Evolutionary conservation across 2,888 invertebrate species (phyloP).

Genomic region (Hydropsyche betteni): DNA sequence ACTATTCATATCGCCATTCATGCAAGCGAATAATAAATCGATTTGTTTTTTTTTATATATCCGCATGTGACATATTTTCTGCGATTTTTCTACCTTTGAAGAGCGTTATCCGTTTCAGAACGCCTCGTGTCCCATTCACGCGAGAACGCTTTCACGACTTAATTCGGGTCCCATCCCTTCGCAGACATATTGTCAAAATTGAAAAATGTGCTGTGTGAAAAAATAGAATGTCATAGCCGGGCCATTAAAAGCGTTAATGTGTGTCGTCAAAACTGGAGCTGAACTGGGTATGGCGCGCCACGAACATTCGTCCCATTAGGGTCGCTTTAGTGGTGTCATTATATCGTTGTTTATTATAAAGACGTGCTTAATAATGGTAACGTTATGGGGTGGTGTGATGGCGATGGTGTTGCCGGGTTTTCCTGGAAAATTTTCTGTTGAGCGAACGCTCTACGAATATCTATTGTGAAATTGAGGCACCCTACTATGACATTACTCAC

Average conservation of each 20-base stretch:
- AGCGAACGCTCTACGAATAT: too few relatives aligned
- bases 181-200: not conserved
- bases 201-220: not conserved
- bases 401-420: too few relatives aligned
- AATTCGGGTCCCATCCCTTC: not conserved
- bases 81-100: too few relatives aligned
- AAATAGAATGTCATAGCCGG: not conserved
- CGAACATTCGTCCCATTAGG: conserved; percentile 22
- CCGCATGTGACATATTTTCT: too few relatives aligned
- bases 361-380: conserved; percentile 33
- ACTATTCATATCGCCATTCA: too few relatives aligned
- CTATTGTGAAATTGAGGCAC: too few relatives aligned
- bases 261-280: not conserved
- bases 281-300: not conserved
- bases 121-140: not conserved
- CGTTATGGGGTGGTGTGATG: too few relatives aligned
- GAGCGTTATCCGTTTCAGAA: not conserved
- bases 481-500: too few relatives aligned
- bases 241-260: conserved; percentile 10
- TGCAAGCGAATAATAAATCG: too few relatives aligned
- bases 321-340: conserved; percentile 26
- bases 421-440: too few relatives aligned
- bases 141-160: not conserved
- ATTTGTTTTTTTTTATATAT: too few relatives aligned
- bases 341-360: conserved; percentile 36